These are phyloP conservation scores for Lasioglossum malachurum DNA, from an alignment of 2,888 invertebrate genomes.

Conservation along the genomic window DNA sequence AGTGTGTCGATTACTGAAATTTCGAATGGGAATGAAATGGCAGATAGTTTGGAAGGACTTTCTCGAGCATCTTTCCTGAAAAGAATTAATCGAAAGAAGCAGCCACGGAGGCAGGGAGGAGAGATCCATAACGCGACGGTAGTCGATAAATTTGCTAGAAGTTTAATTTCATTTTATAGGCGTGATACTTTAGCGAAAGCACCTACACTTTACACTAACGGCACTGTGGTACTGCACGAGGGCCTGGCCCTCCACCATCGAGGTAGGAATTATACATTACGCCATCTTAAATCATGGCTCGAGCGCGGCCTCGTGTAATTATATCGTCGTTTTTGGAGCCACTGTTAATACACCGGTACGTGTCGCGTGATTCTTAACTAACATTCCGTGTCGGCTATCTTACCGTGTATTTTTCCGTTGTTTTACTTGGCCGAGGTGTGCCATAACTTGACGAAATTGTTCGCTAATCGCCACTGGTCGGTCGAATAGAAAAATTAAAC, in stretches of 20 bases:
- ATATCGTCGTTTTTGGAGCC: constrained; percentile 76
- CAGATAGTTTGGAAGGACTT: not conserved
- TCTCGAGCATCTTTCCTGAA: not conserved
- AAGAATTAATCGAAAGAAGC: constrained; percentile 48
- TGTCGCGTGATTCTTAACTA: constrained; percentile 63
- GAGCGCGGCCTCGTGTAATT: constrained; percentile 73
- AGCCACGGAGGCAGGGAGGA: constrained; percentile 11
- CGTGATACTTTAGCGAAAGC: constrained; percentile 80
- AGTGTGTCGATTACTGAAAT: not conserved
- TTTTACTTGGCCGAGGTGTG: not conserved
- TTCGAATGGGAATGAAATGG: not conserved
- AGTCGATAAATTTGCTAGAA: constrained; percentile 79
- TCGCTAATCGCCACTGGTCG: not conserved
- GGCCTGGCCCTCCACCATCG: constrained; percentile 53
- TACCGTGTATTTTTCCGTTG: not conserved
- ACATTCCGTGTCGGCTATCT: constrained; percentile 46
- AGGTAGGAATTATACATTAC: constrained; percentile 77
- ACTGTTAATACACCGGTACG: constrained; percentile 63
- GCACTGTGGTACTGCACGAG: constrained; percentile 65
- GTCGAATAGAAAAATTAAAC: not conserved
- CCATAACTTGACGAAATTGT: not conserved
- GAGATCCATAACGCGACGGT: constrained; percentile 53
- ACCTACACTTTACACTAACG: constrained; percentile 79
- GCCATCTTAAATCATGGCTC: constrained; percentile 74
- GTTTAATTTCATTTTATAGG: constrained; percentile 83